Base-by-base conservation (phyloP, 2,113 vertebrate genomes). In the Miniopterus natalensis region DNA sequence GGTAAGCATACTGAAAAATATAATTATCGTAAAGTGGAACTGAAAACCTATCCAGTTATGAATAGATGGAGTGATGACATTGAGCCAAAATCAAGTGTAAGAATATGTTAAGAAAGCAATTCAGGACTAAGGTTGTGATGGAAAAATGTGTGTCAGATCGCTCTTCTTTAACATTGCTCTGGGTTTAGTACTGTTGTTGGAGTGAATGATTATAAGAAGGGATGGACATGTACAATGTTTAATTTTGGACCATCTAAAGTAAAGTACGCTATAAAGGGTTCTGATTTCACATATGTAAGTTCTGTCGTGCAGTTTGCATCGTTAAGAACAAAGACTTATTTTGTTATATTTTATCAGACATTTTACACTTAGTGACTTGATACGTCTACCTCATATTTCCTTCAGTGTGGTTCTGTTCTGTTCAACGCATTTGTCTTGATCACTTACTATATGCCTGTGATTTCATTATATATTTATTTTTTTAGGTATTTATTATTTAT, bases 291-390 rank as follows among this genome's bases (percentile, higher is more conserved):
- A 31, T 59, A 29, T 57, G 25, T 49, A 68, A 63, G 6, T 27
- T 85, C 23, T 55, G 9, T n/a, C 45, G n/a, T 4, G 1, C 31
- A 74, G 47, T 14, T 91, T 77, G 7, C 61, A 18, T 9, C n/a
- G 86, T 42, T 71, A 79, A 79, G 36, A 4, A 92, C 36, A 36
- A 36, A 36, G 36, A 36, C 1, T 29, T 15, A 53, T 79, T 78
- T 90, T 10, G 36, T 59, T 88, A 66, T 45, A 68, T 89, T 61
- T 90, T 90, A 94, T 61, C 21, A 31, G 68, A 63, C 1, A 83
- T 61, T 96, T 88, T 83, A 78, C 13, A 61, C 65, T 93, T 73
- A 94, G 9, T 73, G 10, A 81, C 5, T 65, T 53, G 20, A 18
- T 65, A 40, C 47, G 20, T 10, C 59, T 92, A 11, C 5, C 14